These are phyloP conservation scores for Xiphophorus couchianus DNA, from an alignment of 2,113 vertebrate species.

Conservation along the genomic window DNA sequence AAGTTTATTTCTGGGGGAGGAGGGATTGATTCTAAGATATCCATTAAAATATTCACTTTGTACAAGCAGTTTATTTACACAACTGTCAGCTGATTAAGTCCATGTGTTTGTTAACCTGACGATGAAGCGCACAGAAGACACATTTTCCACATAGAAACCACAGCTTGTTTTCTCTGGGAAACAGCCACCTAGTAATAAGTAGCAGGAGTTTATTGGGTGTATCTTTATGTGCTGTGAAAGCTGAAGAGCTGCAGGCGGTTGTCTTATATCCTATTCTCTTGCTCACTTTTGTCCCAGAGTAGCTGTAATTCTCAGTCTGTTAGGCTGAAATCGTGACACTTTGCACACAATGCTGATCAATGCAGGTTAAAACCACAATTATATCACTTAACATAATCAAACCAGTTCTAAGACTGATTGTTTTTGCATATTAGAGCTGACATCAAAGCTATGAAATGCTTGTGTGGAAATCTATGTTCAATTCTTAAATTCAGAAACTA, in stretches of 20 bases:
- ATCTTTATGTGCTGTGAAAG: conserved; percentile 67
- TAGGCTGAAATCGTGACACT: conserved; percentile 48
- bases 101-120: conserved; percentile 41
- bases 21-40: conserved; percentile 1
- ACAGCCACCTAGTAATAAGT: conserved; percentile 61
- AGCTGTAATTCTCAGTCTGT: conserved; percentile 62
- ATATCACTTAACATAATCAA: neutral
- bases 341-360: conserved; percentile 7
- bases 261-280: conserved; percentile 22
- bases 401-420: neutral
- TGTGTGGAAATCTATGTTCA: neutral
- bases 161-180: conserved; percentile 50
- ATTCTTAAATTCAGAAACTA: neutral
- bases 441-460: neutral
- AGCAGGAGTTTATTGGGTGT: conserved; percentile 65
- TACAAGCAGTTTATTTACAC: conserved; percentile 1
- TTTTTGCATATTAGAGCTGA: neutral
- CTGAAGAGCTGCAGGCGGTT: conserved; percentile 56
- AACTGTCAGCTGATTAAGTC: conserved; percentile 44
- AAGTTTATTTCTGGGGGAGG: conserved; percentile 15
- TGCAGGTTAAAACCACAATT: neutral
- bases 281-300: conserved; percentile 33
- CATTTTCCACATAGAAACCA: conserved; percentile 35
- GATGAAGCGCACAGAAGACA: conserved; percentile 29
- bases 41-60: neutral